Evolutionary conservation across 2,113 vertebrate species (phyloP), one percentile per base, ranked within the genome.

Genomic region (Petaurus breviceps): DNA sequence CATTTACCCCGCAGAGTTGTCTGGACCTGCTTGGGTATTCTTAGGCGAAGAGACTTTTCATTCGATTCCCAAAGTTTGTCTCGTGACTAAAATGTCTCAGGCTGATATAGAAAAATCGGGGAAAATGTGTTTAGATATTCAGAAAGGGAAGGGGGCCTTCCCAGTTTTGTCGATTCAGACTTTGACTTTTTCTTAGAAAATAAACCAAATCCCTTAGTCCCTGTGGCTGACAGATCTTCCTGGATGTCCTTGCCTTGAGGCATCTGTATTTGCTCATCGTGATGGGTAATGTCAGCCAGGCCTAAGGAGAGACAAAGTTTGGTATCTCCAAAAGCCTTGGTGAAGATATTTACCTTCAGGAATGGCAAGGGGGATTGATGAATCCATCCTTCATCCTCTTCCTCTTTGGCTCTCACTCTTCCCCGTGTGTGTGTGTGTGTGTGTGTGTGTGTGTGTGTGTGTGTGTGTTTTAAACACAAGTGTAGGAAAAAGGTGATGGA

Each of bases 361-460:
- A 28, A 25, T 51, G 11, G 26, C 47, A 26, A 19, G 31, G 31
- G 51, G n/a, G 49, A 92, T 52, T n/a, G n/a, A n/a, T 9, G 92
- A 84, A 49, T 11, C 43, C 28, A 12, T 51, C 31, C 28, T 31
- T 49, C 77, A 26, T 14, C 50, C 77, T 4, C 24, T 11, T 8
- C 25, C n/a, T 14, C 37, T 89, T 47, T 47, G 49, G 14, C 9
- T 57, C 43, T 26, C 22, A 28, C 46, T 5, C 3, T 57, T 49
- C 47, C 47, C 47, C 47, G 0, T 93, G 16, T 26, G 1, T 92
- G 51, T 61, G 23, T 91, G 51, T 46, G 6, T 57, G 94, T 95
- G 97, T 95, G 28, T 91, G 31, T 97, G 55, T 26, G n/a, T 89
- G 90, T 52, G n/a, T n/a, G n/a, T n/a, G n/a, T n/a, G n/a, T n/a